Evolutionary conservation across 2,888 invertebrate species (phyloP).

Genomic region (Diarsia rubi): DNA sequence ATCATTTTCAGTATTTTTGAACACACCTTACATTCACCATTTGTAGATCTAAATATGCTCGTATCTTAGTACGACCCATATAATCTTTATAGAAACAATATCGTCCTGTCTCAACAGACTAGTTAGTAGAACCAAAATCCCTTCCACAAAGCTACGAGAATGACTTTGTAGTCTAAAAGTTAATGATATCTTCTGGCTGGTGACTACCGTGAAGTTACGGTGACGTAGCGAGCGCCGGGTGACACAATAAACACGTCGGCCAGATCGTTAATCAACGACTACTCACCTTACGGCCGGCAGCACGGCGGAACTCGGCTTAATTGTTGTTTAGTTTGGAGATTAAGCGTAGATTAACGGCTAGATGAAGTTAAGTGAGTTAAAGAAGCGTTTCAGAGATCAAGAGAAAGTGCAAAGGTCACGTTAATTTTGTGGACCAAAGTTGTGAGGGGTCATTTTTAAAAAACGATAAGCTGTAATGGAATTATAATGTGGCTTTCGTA

Average conservation of each 20-base stretch:
- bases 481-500: neutral
- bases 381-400: neutral
- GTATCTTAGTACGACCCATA: neutral
- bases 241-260: constrained; percentile 88
- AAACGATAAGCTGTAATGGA: neutral
- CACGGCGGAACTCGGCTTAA: constrained; percentile 49
- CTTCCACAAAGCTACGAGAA: constrained; percentile 7
- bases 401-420: neutral
- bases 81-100: neutral
- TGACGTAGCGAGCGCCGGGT: constrained; percentile 76
- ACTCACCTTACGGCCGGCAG: constrained; percentile 77
- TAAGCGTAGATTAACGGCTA: constrained; percentile 34
- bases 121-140: neutral
- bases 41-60: neutral
- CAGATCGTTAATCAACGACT: constrained; percentile 87
- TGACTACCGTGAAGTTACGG: constrained; percentile 66
- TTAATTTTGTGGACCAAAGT: too few relatives aligned
- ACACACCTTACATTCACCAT: neutral
- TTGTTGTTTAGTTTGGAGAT: constrained; percentile 40
- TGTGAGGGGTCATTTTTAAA: neutral
- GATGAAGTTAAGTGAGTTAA: constrained; percentile 33
- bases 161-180: constrained; percentile 52
- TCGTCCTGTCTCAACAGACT: neutral
- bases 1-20: neutral
- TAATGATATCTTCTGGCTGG: constrained; percentile 52